A percentile compares a stretch with the other conserved stretches of the same genome.
phyloP scores from a whole-genome alignment of 2,797 vertebrate species.

The Sebastes steindachneri region DNA sequence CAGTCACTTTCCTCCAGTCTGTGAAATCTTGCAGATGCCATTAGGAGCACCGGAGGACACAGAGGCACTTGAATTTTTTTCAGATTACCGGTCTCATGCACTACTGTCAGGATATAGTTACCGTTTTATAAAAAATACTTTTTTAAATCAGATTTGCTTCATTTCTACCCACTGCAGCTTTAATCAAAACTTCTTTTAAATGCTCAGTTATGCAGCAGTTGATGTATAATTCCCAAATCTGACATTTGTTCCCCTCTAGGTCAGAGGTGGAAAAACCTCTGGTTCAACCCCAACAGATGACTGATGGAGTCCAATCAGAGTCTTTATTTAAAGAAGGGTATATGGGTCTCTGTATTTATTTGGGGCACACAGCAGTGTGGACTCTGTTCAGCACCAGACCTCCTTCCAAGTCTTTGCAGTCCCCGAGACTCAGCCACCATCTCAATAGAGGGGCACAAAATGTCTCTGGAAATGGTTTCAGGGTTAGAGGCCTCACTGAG shows the following conservation, averaged over 20 bases:
- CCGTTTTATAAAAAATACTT: too few relatives aligned
- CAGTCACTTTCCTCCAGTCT: background rate
- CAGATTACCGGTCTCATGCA: too few relatives aligned
- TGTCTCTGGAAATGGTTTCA: constrained; percentile 53
- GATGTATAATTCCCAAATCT: background rate
- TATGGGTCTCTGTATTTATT: constrained; percentile 21
- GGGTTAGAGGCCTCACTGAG: constrained; percentile 45
- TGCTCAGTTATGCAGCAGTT: background rate
- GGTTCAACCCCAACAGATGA: constrained; percentile 43
- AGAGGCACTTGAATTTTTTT: too few relatives aligned
- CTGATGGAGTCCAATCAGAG: constrained; percentile 66
- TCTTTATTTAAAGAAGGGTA: constrained; percentile 59
- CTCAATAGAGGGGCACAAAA: constrained; percentile 36
- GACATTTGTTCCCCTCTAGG: constrained; percentile 43
- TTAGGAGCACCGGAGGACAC: too few relatives aligned
- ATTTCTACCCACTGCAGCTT: too few relatives aligned
- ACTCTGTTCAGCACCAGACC: constrained; percentile 40
- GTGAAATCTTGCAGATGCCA: too few relatives aligned
- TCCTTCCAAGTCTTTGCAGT: constrained; percentile 12
- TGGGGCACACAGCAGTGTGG: constrained; percentile 27
- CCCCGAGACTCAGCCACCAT: constrained; percentile 11
- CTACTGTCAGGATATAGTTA: too few relatives aligned
- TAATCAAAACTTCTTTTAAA: background rate
- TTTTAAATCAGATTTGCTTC: too few relatives aligned
- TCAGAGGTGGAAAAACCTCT: constrained; percentile 37